Conservation (phyloP, 1,140 invertebrate genomes). For the Sycophaga agraensis region DNA sequence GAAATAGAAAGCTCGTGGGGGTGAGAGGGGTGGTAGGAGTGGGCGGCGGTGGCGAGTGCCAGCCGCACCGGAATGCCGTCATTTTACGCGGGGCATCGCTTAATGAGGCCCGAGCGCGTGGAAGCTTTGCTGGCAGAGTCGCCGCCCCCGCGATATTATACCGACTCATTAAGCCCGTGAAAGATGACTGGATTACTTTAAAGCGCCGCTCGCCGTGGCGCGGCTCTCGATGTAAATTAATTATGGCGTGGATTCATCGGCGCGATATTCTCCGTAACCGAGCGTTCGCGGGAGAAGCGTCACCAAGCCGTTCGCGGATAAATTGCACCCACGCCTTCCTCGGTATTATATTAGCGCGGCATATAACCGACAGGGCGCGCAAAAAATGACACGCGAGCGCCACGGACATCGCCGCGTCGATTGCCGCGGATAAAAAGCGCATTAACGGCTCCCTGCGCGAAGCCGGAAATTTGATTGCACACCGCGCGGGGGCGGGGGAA, state of each 20-base stretch:
- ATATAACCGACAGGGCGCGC: too few relatives aligned
- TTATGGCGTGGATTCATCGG: conserved; percentile 1
- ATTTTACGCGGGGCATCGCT: not conserved
- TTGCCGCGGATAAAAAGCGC: too few relatives aligned
- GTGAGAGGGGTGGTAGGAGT: not conserved
- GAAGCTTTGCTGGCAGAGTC: not conserved
- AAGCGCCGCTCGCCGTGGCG: not conserved
- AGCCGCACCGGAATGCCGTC: not conserved
- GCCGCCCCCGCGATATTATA: conserved; percentile 4
- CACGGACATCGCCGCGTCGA: too few relatives aligned
- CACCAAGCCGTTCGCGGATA: too few relatives aligned
- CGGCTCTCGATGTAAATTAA: conserved; percentile 18
- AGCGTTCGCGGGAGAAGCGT: too few relatives aligned
- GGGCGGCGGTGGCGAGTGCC: not conserved
- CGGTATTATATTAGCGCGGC: too few relatives aligned
- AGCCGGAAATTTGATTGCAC: not conserved
- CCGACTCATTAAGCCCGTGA: conserved; percentile 22
- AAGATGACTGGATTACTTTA: conserved; percentile 24
- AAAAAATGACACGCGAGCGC: too few relatives aligned
- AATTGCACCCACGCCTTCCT: too few relatives aligned
- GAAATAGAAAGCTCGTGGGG: conserved; percentile 1
- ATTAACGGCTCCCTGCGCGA: not conserved
- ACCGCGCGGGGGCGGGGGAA: not conserved
- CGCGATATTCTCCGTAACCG: too few relatives aligned
- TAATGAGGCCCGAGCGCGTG: not conserved